Conservation (phyloP, 1,140 invertebrate genomes). For the Nephila pilipes region DNA sequence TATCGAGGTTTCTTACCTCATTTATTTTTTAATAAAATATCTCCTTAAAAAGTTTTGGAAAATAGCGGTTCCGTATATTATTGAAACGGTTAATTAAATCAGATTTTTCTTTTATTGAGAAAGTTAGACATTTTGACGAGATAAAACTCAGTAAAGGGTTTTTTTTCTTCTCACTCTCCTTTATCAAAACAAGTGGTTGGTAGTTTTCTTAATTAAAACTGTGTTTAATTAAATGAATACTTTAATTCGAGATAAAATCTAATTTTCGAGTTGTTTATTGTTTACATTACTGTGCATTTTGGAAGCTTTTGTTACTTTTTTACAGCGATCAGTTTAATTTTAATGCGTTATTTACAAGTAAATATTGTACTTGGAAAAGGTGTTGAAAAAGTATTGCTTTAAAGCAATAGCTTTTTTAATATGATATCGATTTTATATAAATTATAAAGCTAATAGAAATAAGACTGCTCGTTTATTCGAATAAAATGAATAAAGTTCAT, state of each 20-base stretch:
- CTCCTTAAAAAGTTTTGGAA: neutral
- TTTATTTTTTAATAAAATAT: neutral
- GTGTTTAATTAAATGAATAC: neutral
- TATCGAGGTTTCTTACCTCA: neutral
- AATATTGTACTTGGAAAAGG: no score
- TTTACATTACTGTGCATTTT: neutral
- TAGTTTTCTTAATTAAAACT: neutral
- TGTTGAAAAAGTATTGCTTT: no score
- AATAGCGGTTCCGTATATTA: neutral
- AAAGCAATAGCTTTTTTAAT: no score
- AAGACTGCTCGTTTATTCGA: no score
- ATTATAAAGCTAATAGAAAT: no score
- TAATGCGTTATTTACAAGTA: no score
- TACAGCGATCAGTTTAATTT: no score
- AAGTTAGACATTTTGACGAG: neutral
- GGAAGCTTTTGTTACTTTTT: no score
- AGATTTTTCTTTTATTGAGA: neutral
- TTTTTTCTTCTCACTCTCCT: neutral
- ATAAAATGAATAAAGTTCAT: no score
- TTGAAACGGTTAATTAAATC: conserved; percentile 23
- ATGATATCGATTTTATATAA: no score
- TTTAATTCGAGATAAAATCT: neutral
- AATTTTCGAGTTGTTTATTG: neutral
- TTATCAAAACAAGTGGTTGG: neutral
- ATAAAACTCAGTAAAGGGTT: neutral